These are phyloP conservation scores for Melanophora roralis DNA, from an alignment of 2,888 invertebrate genomes.

Conservation along the genomic window DNA sequence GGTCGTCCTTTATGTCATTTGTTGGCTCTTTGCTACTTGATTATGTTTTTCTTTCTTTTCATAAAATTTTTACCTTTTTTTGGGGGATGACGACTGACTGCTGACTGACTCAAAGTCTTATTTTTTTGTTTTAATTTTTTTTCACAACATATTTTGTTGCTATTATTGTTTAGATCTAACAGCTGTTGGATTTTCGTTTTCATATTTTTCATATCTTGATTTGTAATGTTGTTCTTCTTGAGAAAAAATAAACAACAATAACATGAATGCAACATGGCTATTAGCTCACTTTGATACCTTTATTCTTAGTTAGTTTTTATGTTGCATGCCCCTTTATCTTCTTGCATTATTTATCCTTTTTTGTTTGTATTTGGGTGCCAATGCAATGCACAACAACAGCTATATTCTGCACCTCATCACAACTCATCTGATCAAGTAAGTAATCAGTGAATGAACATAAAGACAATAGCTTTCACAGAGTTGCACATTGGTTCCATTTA, in stretches of 20 bases:
- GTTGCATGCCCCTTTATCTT: slow-evolving; percentile 28
- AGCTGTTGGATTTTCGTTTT: slow-evolving; percentile 46
- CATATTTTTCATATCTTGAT: slow-evolving; percentile 21
- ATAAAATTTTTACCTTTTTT: slow-evolving; percentile 1
- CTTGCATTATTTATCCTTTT: slow-evolving; percentile 45
- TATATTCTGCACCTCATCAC: slow-evolving; percentile 4
- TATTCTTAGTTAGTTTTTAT: slow-evolving; percentile 8
- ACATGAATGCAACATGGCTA: slow-evolving; percentile 50
- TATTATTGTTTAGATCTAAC: slow-evolving; percentile 33
- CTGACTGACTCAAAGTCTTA: slow-evolving; percentile 3
- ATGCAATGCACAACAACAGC: not conserved
- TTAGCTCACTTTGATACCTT: slow-evolving; percentile 54
- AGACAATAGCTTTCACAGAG: slow-evolving; percentile 13
- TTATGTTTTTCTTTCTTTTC: slow-evolving; percentile 18
- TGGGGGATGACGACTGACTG: slow-evolving; percentile 32
- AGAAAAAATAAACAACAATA: not conserved
- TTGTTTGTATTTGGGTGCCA: slow-evolving; percentile 1
- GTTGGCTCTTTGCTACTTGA: slow-evolving; percentile 43
- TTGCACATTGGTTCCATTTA: slow-evolving; percentile 42
- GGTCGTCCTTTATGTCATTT: slow-evolving; percentile 58
- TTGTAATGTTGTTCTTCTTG: not conserved
- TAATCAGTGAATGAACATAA: not conserved
- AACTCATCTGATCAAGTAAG: slow-evolving; percentile 11
- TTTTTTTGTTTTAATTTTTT: slow-evolving; percentile 10
- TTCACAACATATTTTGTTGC: not conserved